Base-by-base conservation (phyloP, 1,140 invertebrate species). In the Nephila pilipes region DNA sequence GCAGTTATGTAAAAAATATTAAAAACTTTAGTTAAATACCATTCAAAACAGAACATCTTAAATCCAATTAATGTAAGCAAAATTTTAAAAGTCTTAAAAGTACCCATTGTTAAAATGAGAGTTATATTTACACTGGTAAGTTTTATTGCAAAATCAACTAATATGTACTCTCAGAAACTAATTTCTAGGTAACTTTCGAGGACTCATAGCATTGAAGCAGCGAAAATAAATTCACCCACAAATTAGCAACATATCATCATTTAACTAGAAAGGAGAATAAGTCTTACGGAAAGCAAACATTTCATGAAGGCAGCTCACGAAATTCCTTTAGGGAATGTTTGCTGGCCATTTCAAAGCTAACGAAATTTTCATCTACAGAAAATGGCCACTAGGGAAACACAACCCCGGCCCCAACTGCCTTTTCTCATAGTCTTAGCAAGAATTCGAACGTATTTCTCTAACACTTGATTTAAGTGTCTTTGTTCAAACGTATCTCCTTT, bases 401-500 rank as follows among this genome's bases (percentile, higher is more conserved):
- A 54, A 46, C 22, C 54, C 80, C 14, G 1, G 16, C 14, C 16
- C 3, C 80, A 83, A 5, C 36, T 83, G 80, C 46, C 46, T 55
- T 83, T 83, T 83, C 80, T 20, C 80, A 83, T 25, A 36, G 18
- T 22, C 36, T 36, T 79, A 79, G 6, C 29, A 1, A 79, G 69
- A 79, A 12, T 79, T 8, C 69, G 36, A 79, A 79, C 12, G 36
- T 16, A 20, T 36, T 83, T 46, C 46, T 46, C 80, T 25, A n/a
- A 46, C n/a, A 55, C 18, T 55, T 55, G 80, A 46, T 83, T 83
- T 22, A 55, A 36, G 5, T 22, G 80, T 55, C 80, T 83, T 55
- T 83, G 80, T 55, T 22, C 32, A 16, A 63, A 83, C 29, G 38
- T 88, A 36, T 88, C n/a, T n/a, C 32, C 87, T 75, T 46, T 36